Evolutionary conservation across 2,113 vertebrate species (phyloP).

Genomic region (Semnornis frantzii): DNA sequence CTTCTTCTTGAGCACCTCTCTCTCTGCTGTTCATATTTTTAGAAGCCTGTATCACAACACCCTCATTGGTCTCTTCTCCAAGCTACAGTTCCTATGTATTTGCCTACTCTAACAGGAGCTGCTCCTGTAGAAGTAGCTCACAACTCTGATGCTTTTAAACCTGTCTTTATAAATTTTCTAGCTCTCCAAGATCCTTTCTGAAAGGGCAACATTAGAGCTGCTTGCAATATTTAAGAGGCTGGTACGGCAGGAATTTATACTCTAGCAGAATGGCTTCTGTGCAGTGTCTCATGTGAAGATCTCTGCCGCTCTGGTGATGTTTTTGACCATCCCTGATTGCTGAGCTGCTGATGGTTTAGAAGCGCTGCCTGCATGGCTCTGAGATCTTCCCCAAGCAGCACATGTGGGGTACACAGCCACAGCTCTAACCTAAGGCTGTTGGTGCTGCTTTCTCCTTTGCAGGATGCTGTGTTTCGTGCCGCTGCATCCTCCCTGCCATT

Average conservation of each 20-base stretch:
- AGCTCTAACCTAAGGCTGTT: not conserved
- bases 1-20: not conserved
- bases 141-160: not conserved
- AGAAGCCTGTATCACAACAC: not conserved
- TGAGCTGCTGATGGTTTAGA: not conserved
- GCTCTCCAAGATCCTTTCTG: not conserved
- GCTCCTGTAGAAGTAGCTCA: not conserved
- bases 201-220: not conserved
- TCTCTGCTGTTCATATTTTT: not conserved
- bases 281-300: not conserved
- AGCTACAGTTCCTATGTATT: not conserved
- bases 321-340: not conserved
- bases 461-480: not conserved
- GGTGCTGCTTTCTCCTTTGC: not conserved
- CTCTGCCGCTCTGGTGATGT: rapidly evolving
- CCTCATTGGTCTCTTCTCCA: not conserved
- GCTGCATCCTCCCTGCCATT: not conserved
- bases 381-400: not conserved
- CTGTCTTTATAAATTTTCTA: not conserved
- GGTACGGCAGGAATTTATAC: not conserved
- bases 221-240: not conserved
- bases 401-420: not conserved
- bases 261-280: not conserved
- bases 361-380: not conserved
- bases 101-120: not conserved